These are phyloP conservation scores for Centropus bengalensis DNA, from an alignment of 2,113 vertebrate species.

Conservation along the genomic window DNA sequence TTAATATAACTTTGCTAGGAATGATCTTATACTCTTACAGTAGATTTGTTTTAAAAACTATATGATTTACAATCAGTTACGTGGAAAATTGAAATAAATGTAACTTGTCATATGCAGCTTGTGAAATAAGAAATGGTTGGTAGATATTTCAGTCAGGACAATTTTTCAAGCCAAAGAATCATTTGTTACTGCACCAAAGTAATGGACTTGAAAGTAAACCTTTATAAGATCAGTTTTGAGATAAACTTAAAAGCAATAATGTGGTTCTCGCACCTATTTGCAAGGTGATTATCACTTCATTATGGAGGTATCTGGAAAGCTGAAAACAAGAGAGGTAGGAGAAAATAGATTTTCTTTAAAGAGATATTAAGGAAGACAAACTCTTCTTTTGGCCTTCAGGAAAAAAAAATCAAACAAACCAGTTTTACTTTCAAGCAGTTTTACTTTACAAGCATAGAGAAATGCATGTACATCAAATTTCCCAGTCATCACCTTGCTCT, in stretches of 20 bases:
- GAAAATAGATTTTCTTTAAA: background rate
- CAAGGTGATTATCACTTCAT: slow-evolving; percentile 20
- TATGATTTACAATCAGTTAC: slow-evolving; percentile 21
- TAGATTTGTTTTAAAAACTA: slow-evolving; percentile 19
- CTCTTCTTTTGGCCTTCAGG: background rate
- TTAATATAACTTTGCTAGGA: slow-evolving; percentile 41
- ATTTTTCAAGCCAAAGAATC: slow-evolving; percentile 20
- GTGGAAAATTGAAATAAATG: slow-evolving; percentile 48
- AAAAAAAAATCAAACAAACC: background rate
- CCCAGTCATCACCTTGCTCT: background rate
- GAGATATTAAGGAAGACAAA: background rate
- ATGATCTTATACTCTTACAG: background rate
- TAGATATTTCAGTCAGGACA: slow-evolving; percentile 16
- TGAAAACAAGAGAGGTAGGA: background rate
- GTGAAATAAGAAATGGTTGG: background rate
- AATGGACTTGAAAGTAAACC: background rate
- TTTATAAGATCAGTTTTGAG: slow-evolving; percentile 5
- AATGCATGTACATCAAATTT: background rate
- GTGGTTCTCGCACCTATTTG: background rate
- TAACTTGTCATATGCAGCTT: background rate
- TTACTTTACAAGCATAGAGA: background rate
- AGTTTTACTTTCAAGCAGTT: background rate
- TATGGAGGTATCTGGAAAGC: background rate
- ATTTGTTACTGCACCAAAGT: background rate
- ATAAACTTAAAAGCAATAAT: slow-evolving; percentile 26